Evolutionary conservation across 2,888 invertebrate species (phyloP).

Genomic region (Xylocampa areola): DNA sequence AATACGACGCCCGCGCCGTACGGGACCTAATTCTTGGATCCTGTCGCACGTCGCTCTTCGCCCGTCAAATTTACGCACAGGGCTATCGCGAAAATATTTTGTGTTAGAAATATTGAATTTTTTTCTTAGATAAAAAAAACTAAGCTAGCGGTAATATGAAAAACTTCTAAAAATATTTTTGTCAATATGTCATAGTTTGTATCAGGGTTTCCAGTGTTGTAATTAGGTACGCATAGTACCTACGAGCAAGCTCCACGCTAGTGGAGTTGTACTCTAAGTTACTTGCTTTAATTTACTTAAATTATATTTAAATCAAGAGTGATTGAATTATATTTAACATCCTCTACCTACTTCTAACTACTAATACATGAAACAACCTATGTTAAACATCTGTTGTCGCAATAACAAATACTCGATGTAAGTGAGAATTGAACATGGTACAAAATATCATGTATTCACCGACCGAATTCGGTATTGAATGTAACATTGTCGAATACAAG

Average conservation of each 20-base stretch:
- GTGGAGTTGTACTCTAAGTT: too few relatives aligned
- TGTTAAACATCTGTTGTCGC: not conserved
- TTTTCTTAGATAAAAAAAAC: too few relatives aligned
- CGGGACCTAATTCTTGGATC: constrained; percentile 80
- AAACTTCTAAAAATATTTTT: too few relatives aligned
- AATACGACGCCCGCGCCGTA: constrained; percentile 69
- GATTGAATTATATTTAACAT: too few relatives aligned
- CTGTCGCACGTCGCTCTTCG: constrained; percentile 75
- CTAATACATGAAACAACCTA: not conserved
- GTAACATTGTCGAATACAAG: constrained; percentile 22
- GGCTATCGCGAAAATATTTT: constrained; percentile 64
- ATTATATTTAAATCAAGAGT: too few relatives aligned
- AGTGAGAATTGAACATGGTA: constrained; percentile 13
- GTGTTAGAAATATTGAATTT: not conserved
- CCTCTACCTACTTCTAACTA: too few relatives aligned
- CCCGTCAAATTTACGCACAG: constrained; percentile 80
- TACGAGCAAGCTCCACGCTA: too few relatives aligned
- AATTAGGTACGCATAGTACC: too few relatives aligned
- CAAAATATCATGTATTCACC: constrained; percentile 21
- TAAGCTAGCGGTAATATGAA: too few relatives aligned
- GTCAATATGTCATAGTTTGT: too few relatives aligned
- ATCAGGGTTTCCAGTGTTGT: too few relatives aligned
- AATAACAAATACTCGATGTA: constrained; percentile 13
- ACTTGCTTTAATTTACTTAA: too few relatives aligned
- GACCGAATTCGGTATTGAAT: constrained; percentile 23